Conservation (phyloP, 2,888 invertebrate species). For the Arenicola marina region DNA sequence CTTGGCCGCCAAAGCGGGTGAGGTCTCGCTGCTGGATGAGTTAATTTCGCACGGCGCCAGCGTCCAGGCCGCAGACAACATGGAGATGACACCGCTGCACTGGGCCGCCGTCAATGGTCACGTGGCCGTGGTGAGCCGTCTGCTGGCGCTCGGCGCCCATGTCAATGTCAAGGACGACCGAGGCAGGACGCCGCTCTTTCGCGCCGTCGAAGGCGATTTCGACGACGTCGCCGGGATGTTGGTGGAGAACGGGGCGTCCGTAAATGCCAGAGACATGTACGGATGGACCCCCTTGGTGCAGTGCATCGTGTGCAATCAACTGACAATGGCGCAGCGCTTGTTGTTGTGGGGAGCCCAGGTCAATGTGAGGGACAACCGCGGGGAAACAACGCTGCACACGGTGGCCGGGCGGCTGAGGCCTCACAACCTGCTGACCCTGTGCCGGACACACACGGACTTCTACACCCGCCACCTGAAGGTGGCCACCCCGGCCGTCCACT, state of each 20-base stretch:
- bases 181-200: conserved; percentile 20
- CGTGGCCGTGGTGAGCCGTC: conserved; percentile 1
- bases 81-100: conserved; percentile 20
- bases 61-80: conserved; percentile 13
- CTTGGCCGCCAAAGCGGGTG: conserved; percentile 12
- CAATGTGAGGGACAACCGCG: conserved; percentile 3
- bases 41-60: conserved; percentile 13
- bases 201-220: conserved; percentile 11
- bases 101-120: conserved; percentile 15
- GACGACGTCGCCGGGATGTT: conserved; percentile 5
- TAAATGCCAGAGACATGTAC: conserved; percentile 17
- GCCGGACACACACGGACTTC: conserved; percentile 13
- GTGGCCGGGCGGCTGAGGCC: neutral
- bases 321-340: conserved; percentile 8
- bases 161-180: conserved; percentile 16
- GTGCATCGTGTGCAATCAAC: conserved; percentile 13
- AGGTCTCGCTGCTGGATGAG: conserved; percentile 8
- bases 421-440: conserved; percentile 15
- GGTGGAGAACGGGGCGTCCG: conserved; percentile 11
- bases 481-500: conserved; percentile 5
- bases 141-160: conserved; percentile 18
- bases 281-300: conserved; percentile 25
- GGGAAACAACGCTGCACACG: conserved; percentile 16
- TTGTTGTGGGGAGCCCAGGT: conserved; percentile 7
- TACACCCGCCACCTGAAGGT: conserved; percentile 18